These are phyloP conservation scores for Exaiptasia diaphana DNA, from an alignment of 64 coral and sea anemone species.

Conservation along the genomic window DNA sequence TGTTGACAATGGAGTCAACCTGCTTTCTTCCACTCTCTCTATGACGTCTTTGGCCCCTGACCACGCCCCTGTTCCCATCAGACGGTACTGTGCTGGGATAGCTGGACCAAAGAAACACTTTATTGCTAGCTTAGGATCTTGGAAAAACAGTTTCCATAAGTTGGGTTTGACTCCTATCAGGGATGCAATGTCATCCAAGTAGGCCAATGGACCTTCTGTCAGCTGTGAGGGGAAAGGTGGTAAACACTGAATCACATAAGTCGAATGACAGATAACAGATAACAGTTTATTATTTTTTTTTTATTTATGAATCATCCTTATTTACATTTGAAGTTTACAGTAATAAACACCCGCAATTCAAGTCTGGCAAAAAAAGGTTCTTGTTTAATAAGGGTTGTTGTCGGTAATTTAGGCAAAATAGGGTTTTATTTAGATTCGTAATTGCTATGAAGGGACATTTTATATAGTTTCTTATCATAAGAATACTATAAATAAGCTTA, in stretches of 20 bases:
- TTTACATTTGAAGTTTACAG: no score
- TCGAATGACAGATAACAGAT: not conserved
- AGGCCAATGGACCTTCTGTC: not conserved
- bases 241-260: not conserved
- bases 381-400: no score
- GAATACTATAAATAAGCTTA: no score
- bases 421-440: no score
- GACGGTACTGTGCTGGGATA: constrained; percentile 57
- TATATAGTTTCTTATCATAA: no score
- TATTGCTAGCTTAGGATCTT: constrained; percentile 38
- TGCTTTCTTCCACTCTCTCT: constrained; percentile 38
- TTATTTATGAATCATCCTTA: no score
- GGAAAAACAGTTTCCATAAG: constrained; percentile 29
- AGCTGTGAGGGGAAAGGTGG: not conserved
- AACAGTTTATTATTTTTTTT: no score
- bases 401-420: no score
- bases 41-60: constrained; percentile 53
- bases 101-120: constrained; percentile 61
- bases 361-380: no score
- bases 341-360: no score
- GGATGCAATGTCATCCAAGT: constrained; percentile 29
- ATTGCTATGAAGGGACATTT: no score
- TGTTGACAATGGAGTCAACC: not conserved
- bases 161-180: constrained; percentile 45
- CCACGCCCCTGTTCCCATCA: constrained; percentile 45